phyloP scores from a whole-genome alignment of 2,113 vertebrate genomes.

The Nannospalax galili region DNA sequence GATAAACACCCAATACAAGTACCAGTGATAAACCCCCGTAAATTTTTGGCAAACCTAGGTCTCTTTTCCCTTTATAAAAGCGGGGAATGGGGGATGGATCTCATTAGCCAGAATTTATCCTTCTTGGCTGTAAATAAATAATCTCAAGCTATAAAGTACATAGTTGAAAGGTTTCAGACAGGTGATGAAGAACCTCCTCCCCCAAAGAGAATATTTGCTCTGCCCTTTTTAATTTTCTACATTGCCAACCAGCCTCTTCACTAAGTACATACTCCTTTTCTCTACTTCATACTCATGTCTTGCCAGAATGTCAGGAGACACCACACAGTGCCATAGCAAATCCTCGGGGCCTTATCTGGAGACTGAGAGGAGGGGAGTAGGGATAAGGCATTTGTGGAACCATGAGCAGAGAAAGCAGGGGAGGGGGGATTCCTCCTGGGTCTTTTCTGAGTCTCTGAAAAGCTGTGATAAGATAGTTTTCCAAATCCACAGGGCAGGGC shows the following conservation, averaged over 20 bases:
- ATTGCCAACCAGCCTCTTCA: conserved; percentile 43
- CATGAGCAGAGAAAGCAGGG: not conserved
- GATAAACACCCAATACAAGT: conserved; percentile 44
- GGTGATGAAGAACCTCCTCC: conserved; percentile 32
- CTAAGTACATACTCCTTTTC: conserved; percentile 37
- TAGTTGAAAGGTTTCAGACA: not conserved
- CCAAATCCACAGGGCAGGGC: not conserved
- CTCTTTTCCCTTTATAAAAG: conserved; percentile 17
- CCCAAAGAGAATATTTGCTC: not conserved
- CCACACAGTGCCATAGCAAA: not conserved
- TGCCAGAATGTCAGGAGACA: conserved; percentile 32
- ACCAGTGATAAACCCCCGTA: conserved; percentile 49
- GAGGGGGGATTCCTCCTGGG: not conserved
- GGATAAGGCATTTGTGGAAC: not conserved
- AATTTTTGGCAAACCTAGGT: conserved; percentile 37
- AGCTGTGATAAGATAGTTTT: conserved; percentile 6
- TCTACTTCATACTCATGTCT: conserved; percentile 7
- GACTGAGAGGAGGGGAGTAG: not conserved
- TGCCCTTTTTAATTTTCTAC: conserved; percentile 57
- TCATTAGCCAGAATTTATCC: not conserved
- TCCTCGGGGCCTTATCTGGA: not conserved
- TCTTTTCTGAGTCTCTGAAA: not conserved
- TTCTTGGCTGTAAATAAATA: conserved; percentile 12
- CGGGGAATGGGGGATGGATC: not conserved
- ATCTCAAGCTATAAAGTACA: conserved; percentile 42